Percentiles rank a stretch among this genome's conserved stretches.
phyloP scores from a whole-genome alignment of 2,797 vertebrate genomes.

The Dallia pectoralis region DNA sequence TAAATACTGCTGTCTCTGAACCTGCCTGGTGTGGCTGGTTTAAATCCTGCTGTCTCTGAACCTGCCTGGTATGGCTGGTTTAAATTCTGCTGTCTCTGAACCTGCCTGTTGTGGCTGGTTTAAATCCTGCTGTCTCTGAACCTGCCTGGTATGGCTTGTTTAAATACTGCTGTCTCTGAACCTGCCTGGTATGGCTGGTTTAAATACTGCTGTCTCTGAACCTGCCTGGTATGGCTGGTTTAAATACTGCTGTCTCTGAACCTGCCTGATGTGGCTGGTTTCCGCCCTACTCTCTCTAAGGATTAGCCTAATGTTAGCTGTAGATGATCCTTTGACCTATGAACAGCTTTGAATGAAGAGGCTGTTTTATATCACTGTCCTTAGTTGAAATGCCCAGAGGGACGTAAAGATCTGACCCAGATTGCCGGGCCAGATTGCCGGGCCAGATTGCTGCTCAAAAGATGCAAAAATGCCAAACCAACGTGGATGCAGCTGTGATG shows the following conservation, averaged over 20 bases:
- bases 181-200: no score
- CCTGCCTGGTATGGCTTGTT: conserved; percentile 6
- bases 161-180: conserved; percentile 34
- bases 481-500: background rate
- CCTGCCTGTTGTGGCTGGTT: no score
- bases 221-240: conserved; percentile 6
- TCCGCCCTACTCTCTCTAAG: conserved; percentile 34
- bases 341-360: conserved; percentile 18
- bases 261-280: conserved; percentile 5
- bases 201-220: conserved; percentile 5
- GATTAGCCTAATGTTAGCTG: conserved; percentile 25
- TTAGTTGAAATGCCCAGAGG: conserved; percentile 25
- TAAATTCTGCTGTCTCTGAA: conserved; percentile 34
- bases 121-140: conserved; percentile 5
- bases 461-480: background rate
- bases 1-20: conserved; percentile 34
- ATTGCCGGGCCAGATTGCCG: conserved; percentile 11
- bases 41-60: conserved; percentile 5
- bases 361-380: conserved; percentile 45
- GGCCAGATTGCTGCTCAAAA: background rate
- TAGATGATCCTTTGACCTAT: conserved; percentile 36
- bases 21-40: no score
- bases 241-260: background rate
- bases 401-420: conserved; percentile 29
- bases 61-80: conserved; percentile 6